Percentiles rank a stretch among this genome's conserved stretches.
phyloP scores from a whole-genome alignment of 2,888 invertebrate species.

The Clanis bilineata region DNA sequence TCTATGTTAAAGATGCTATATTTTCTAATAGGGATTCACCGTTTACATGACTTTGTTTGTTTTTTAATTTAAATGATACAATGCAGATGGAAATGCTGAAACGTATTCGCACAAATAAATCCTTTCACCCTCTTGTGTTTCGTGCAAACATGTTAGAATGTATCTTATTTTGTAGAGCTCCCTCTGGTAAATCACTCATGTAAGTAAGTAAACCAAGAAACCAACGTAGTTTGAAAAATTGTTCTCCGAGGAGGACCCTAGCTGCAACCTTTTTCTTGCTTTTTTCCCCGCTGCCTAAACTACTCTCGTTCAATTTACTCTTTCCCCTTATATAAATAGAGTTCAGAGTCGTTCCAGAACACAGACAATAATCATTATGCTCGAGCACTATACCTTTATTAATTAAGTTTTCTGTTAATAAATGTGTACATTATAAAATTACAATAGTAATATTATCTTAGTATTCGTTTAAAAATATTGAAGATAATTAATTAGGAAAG shows the following conservation, averaged over 20 bases:
- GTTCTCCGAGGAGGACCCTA: conserved; percentile 60
- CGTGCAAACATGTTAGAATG: conserved; percentile 13
- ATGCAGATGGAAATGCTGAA: neutral
- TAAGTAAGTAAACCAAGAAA: conserved; percentile 56
- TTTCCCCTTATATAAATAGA: conserved; percentile 23
- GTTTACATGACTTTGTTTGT: neutral
- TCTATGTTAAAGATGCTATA: neutral
- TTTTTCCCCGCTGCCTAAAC: conserved; percentile 50
- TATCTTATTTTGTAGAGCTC: conserved; percentile 31
- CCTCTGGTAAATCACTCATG: conserved; percentile 60
- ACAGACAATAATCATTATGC: neutral
- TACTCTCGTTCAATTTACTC: conserved; percentile 62
- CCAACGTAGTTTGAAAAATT: conserved; percentile 69
- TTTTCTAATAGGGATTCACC: neutral
- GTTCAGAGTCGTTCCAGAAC: neutral
- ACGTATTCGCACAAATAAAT: conserved; percentile 7
- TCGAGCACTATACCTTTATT: neutral
- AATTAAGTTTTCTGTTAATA: neutral
- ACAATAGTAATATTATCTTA: too few relatives aligned
- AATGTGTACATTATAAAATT: neutral
- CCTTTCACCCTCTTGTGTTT: conserved; percentile 6
- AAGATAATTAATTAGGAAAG: neutral
- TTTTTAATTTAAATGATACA: conserved; percentile 21
- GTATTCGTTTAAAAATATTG: neutral
- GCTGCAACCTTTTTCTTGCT: conserved; percentile 54